Percentiles rank a stretch among this genome's conserved stretches.
These are phyloP conservation scores for Dusona sp. DNA, from an alignment of 2,888 invertebrate genomes.

Conservation along the genomic window DNA sequence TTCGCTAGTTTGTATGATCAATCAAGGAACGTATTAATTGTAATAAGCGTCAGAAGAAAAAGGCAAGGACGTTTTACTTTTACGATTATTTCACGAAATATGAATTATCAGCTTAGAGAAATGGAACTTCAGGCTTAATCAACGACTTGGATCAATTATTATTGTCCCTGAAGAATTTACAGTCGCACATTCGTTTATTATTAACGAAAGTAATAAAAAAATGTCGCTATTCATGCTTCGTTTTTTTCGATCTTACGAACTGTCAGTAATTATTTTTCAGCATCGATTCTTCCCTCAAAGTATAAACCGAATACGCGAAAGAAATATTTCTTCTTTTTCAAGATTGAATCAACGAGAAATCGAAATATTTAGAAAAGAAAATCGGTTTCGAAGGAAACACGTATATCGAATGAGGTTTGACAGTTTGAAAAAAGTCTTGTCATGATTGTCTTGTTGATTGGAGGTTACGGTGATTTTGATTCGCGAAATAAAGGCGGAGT, in stretches of 20 bases:
- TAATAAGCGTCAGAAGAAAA: constrained; percentile 8
- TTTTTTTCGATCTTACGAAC: not conserved
- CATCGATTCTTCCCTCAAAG: not conserved
- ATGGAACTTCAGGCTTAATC: not conserved
- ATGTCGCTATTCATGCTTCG: not conserved
- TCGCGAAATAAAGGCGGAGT: constrained; percentile 36
- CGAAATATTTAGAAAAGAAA: not conserved
- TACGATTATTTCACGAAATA: not conserved
- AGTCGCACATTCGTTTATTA: not conserved
- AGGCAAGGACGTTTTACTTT: constrained; percentile 21
- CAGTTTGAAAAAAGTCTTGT: constrained; percentile 45
- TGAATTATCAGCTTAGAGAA: not conserved
- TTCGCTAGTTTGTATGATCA: not conserved
- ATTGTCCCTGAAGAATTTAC: not conserved
- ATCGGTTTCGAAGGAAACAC: not conserved
- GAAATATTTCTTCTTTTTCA: not conserved
- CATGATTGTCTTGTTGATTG: constrained; percentile 51
- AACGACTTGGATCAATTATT: not conserved
- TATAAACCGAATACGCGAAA: not conserved
- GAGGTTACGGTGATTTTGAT: constrained; percentile 43
- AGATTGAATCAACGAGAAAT: not conserved
- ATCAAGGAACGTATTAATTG: constrained; percentile 8
- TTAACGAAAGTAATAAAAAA: not conserved
- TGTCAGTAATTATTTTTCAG: not conserved
- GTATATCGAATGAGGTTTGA: constrained; percentile 37